Percentiles rank a stretch among this genome's conserved stretches.
These are phyloP conservation scores for Carcina quercana DNA, from an alignment of 2,888 invertebrate genomes.

Conservation along the genomic window DNA sequence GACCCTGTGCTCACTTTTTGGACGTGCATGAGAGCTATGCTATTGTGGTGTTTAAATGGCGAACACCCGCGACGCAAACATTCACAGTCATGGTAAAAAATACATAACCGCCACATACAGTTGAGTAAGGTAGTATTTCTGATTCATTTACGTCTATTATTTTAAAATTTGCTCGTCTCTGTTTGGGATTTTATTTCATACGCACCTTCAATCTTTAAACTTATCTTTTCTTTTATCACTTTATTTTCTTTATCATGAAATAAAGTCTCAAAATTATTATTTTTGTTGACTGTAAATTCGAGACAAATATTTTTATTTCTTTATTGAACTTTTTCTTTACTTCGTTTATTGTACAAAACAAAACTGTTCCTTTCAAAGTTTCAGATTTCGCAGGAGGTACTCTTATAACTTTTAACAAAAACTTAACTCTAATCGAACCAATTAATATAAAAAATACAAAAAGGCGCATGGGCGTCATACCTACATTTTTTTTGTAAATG, in stretches of 20 bases:
- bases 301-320: conserved; percentile 18
- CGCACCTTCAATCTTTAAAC: conserved; percentile 15
- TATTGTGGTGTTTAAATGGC: conserved; percentile 48
- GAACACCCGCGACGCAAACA: conserved; percentile 47
- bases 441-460: conserved; percentile 38
- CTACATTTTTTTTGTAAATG: conserved; percentile 2
- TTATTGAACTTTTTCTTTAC: conserved; percentile 24
- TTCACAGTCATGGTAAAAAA: conserved; percentile 67
- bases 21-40: conserved; percentile 63
- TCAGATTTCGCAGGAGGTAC: conserved; percentile 60
- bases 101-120: conserved; percentile 58
- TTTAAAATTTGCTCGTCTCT: conserved; percentile 30
- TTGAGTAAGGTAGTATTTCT: conserved; percentile 67
- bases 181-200: conserved; percentile 41
- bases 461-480: conserved; percentile 20
- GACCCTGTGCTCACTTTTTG: conserved; percentile 51
- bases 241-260: conserved; percentile 25
- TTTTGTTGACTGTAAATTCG: conserved; percentile 36
- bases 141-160: conserved; percentile 52
- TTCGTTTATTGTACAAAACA: conserved; percentile 42
- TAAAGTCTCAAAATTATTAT: conserved; percentile 36
- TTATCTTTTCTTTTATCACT: conserved; percentile 18
- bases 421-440: conserved; percentile 61
- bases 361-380: conserved; percentile 54
- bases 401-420: conserved; percentile 47